phyloP scores from a whole-genome alignment of 2,888 invertebrate genomes.

The Acheta domesticus region DNA sequence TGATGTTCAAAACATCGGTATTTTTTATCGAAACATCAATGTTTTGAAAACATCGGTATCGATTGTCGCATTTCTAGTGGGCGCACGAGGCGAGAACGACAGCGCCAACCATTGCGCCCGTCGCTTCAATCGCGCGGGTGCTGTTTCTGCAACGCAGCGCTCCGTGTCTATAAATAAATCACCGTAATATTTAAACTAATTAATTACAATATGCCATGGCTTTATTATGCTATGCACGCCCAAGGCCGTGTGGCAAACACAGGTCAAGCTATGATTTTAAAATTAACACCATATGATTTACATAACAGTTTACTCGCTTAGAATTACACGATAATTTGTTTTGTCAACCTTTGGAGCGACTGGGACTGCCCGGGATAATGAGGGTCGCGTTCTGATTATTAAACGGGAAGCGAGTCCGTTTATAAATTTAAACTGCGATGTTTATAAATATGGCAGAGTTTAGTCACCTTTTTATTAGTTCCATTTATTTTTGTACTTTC shows the following conservation, averaged over 20 bases:
- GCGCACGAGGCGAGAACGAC: background rate
- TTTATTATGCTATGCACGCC: background rate
- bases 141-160: background rate
- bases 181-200: constrained; percentile 11
- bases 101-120: background rate
- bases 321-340: constrained; percentile 18
- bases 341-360: background rate
- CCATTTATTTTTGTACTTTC: too few species aligned
- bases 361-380: background rate
- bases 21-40: too few species aligned
- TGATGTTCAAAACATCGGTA: too few species aligned
- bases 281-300: constrained; percentile 18
- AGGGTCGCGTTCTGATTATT: too few species aligned
- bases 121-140: background rate
- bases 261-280: constrained; percentile 11
- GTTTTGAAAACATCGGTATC: too few species aligned
- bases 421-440: too few species aligned
- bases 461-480: too few species aligned
- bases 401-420: too few species aligned
- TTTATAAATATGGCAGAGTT: too few species aligned
- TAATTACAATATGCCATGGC: constrained; percentile 5
- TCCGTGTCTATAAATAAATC: background rate
- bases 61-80: too few species aligned
- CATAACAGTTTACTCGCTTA: background rate
- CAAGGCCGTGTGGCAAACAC: constrained; percentile 9